These are phyloP conservation scores for Taurulus bubalis DNA, from an alignment of 2,113 vertebrate genomes.

Conservation along the genomic window DNA sequence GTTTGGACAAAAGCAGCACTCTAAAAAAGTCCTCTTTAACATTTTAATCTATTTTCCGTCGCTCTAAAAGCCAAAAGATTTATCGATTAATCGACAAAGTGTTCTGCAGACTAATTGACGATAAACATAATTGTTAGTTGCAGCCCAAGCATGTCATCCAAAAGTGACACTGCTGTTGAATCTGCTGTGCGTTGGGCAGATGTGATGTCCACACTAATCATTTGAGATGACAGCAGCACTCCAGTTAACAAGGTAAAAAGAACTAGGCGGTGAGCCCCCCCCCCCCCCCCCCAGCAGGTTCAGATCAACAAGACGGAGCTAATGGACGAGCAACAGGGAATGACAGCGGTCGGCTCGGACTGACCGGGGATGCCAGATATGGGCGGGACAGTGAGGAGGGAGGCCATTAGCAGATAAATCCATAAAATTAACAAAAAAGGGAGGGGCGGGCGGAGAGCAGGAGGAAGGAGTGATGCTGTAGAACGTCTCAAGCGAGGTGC, in stretches of 20 bases:
- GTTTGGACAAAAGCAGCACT: background rate
- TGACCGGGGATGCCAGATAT: slow-evolving; percentile 63
- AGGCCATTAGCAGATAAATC: slow-evolving; percentile 80
- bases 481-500: slow-evolving; percentile 29
- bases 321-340: slow-evolving; percentile 64
- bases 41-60: slow-evolving; percentile 3
- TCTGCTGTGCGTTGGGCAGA: slow-evolving; percentile 31
- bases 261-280: slow-evolving; percentile 31
- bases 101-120: background rate
- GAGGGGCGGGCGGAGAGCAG: slow-evolving; percentile 24
- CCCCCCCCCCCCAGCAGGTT: slow-evolving; percentile 41
- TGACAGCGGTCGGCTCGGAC: slow-evolving; percentile 39
- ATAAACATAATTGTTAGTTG: background rate
- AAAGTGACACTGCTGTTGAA: slow-evolving; percentile 30
- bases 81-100: background rate
- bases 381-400: slow-evolving; percentile 61
- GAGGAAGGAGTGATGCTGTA: slow-evolving; percentile 43
- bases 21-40: background rate
- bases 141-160: slow-evolving; percentile 22
- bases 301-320: slow-evolving; percentile 59
- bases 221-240: slow-evolving; percentile 62
- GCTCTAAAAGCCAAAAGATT: background rate
- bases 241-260: slow-evolving; percentile 69
- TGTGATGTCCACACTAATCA: slow-evolving; percentile 58
- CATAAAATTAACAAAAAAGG: slow-evolving; percentile 78